Conservation (phyloP, 2,113 vertebrate genomes). For the Lepisosteus oculatus region DNA sequence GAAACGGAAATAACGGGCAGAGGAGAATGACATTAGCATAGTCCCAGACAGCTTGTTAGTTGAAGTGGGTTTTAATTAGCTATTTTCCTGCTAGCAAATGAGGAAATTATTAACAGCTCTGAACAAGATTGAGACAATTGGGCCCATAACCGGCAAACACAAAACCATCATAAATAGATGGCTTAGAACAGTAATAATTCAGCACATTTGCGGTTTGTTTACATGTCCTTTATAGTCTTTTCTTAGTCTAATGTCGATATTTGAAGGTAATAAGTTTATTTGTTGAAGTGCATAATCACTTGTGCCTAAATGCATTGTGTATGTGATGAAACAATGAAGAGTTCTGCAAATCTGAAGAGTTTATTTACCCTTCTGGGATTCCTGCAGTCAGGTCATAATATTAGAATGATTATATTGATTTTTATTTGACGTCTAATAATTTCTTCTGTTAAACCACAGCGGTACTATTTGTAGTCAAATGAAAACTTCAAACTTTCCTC, state of each 20-base stretch:
- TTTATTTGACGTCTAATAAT: conserved; percentile 54
- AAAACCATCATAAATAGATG: conserved; percentile 48
- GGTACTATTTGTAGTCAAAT: conserved; percentile 60
- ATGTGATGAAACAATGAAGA: conserved; percentile 21
- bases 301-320: conserved; percentile 30
- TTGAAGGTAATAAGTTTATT: conserved; percentile 22
- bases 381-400: conserved; percentile 31
- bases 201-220: conserved; percentile 39
- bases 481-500: conserved; percentile 41
- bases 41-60: conserved; percentile 98
- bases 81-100: conserved; percentile 97
- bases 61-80: conserved; percentile 99
- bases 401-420: conserved; percentile 42
- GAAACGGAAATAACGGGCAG: conserved; percentile 83
- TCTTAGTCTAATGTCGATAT: conserved; percentile 36
- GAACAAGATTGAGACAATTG: conserved; percentile 89
- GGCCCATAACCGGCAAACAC: conserved; percentile 65
- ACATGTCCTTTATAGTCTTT: conserved; percentile 29
- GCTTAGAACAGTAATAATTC: conserved; percentile 48
- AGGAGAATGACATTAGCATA: conserved; percentile 85
- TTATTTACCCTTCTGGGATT: conserved; percentile 26
- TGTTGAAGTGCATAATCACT: conserved; percentile 42
- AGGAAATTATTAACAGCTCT: conserved; percentile 91
- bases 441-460: conserved; percentile 36
- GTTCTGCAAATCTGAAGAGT: conserved; percentile 20